Percentiles rank a stretch among this genome's conserved stretches.
Conservation (phyloP, 2,888 invertebrate species). For the Xestoiulus laeticollis region DNA sequence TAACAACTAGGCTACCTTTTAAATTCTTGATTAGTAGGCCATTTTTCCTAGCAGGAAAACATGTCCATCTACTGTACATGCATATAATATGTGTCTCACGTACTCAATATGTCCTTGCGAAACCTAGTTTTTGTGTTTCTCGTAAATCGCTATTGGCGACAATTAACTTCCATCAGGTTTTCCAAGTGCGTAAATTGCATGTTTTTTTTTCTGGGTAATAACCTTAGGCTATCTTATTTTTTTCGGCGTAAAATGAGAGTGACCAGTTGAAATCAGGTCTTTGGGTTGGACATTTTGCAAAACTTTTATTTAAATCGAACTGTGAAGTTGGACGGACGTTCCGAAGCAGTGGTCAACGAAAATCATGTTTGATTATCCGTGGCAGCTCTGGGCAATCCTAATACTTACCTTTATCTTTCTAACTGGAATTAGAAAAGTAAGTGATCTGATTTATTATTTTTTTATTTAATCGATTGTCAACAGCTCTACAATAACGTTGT, state of each 20-base stretch:
- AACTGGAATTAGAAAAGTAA: neutral
- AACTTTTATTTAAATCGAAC: neutral
- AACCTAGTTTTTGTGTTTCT: neutral
- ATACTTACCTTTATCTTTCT: neutral
- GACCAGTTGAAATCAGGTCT: neutral
- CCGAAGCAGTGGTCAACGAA: neutral
- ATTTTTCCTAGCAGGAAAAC: neutral
- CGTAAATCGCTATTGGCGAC: neutral
- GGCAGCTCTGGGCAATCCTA: slow-evolving; percentile 7
- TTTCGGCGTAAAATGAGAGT: neutral
- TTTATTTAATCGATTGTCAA: neutral
- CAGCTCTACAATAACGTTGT: too few species aligned
- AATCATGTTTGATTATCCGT: slow-evolving; percentile 26
- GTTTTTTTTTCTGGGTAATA: neutral
- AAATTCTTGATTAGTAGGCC: neutral
- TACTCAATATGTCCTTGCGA: neutral
- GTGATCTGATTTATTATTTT: neutral
- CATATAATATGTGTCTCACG: neutral
- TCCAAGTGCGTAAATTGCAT: neutral
- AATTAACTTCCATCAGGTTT: neutral
- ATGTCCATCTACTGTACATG: neutral
- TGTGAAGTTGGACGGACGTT: slow-evolving; percentile 26
- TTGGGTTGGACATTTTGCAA: neutral
- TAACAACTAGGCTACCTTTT: neutral
- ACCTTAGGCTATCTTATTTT: neutral